These are phyloP conservation scores for Neomonachus schauinslandi DNA, from an alignment of 2,113 vertebrate species.

Conservation along the genomic window DNA sequence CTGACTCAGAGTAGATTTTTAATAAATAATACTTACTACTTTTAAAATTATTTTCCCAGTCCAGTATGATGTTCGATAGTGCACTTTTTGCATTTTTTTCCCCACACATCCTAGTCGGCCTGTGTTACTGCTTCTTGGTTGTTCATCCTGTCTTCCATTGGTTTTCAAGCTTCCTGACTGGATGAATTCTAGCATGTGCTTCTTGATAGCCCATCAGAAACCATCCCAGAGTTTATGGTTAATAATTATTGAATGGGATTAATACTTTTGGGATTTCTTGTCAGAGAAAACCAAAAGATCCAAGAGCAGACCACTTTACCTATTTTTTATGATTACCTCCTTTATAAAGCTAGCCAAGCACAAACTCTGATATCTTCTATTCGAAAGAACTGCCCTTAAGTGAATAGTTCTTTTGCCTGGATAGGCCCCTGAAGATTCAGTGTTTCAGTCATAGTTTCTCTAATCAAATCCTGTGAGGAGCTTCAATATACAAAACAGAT, in stretches of 20 bases:
- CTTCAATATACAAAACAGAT: neutral
- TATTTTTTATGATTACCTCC: neutral
- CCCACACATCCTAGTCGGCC: neutral
- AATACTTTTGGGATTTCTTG: neutral
- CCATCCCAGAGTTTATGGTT: neutral
- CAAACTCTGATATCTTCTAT: neutral
- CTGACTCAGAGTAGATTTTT: neutral
- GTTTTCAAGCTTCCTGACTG: neutral
- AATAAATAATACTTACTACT: neutral
- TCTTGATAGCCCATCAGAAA: neutral
- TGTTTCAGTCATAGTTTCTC: neutral
- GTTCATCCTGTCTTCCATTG: neutral
- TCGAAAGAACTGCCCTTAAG: neutral
- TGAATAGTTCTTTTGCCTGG: neutral
- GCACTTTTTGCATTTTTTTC: neutral
- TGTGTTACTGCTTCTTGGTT: neutral
- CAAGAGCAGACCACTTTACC: neutral
- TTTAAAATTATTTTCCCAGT: neutral
- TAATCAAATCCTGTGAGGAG: conserved; percentile 17
- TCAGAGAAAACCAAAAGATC: conserved; percentile 11
- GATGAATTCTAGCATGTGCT: neutral
- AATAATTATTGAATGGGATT: conserved; percentile 6
- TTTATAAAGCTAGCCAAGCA: neutral
- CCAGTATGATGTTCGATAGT: neutral
- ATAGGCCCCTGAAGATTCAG: neutral